These are phyloP conservation scores for Isotomurus palustris DNA, from an alignment of 2,888 invertebrate genomes.

Conservation along the genomic window DNA sequence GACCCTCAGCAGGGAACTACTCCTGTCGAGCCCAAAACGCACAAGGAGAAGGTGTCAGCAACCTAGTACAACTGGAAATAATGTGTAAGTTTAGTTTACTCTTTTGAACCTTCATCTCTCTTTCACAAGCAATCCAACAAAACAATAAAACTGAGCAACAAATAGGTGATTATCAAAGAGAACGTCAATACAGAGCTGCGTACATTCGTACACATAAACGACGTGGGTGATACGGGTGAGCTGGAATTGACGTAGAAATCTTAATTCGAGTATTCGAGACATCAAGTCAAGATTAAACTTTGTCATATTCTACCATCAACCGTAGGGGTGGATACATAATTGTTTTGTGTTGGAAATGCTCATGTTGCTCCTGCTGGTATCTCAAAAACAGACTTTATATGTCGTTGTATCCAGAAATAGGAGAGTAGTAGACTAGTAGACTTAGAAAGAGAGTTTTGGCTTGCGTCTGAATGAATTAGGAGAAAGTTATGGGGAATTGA, in stretches of 20 bases:
- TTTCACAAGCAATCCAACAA: no score
- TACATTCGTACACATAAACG: no score
- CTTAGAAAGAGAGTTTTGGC: not conserved
- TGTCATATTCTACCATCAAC: not conserved
- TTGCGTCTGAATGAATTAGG: conserved; percentile 13
- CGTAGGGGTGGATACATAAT: no score
- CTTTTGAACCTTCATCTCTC: no score
- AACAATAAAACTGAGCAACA: not conserved
- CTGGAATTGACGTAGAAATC: no score
- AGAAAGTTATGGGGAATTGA: conserved; percentile 11
- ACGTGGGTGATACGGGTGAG: no score
- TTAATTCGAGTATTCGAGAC: not conserved
- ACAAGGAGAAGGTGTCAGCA: conserved; percentile 81
- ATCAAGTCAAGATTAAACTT: not conserved
- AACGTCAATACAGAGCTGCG: no score
- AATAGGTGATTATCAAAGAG: no score
- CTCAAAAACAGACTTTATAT: no score
- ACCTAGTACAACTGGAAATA: conserved; percentile 75
- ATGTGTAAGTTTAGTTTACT: conserved; percentile 70
- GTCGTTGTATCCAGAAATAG: no score
- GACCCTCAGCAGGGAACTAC: conserved; percentile 79
- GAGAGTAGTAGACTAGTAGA: not conserved
- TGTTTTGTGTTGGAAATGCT: no score
- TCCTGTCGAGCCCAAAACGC: conserved; percentile 83
- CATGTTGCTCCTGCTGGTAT: no score